Base-by-base conservation (phyloP, 2,888 invertebrate genomes). In the Drosophila mimica region DNA sequence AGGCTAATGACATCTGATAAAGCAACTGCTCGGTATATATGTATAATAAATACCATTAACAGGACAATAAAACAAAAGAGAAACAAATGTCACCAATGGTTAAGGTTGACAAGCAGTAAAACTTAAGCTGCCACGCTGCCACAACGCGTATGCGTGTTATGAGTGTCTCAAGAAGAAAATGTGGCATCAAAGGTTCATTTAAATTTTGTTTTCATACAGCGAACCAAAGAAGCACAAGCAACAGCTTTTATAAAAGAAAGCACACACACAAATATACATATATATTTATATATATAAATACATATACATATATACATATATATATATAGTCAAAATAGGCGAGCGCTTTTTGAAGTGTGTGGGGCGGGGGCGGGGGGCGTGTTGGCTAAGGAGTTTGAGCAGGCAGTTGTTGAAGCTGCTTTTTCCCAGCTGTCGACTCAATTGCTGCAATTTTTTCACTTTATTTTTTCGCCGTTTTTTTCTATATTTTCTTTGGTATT, bases 101-200 rank as follows among this genome's bases (percentile, higher is more conserved):
- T 51, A 38, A 70, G 59, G 54, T 62, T 65, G 60, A 70, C 68
- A 68, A 48, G 34, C 40, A 25, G 49, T 53, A 33, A 15, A 76
- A 59, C 40, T 64, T 76, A 58, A 46, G 61, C 59, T 71, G 67
- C 49, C 71, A 57, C 74, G 25, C 25, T 25, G 25, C 25, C 25
- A 83, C 87, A 58, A n/a, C 76, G 71, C 87, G 79, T 81, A 81
- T 86, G 63, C 77, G 77, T 83, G 81, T 54, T 81, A 62, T 81
- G 66, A 43, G 66, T 65, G 60, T 57, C 31, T 54, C 36, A 25
- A 31, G 30, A 61, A 61, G 49, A 31, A 60, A 76, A 56, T 72
- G 54, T 68, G 73, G 46, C 53, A 38, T 48, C 52, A 71, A 51
- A 79, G 69, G 59, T 76, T 72, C 65, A 79, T 79, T 79, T 79